A percentile compares a stretch with the other conserved stretches of the same genome.
These are phyloP conservation scores for Agrotis puta DNA, from an alignment of 2,888 invertebrate species.

Conservation along the genomic window DNA sequence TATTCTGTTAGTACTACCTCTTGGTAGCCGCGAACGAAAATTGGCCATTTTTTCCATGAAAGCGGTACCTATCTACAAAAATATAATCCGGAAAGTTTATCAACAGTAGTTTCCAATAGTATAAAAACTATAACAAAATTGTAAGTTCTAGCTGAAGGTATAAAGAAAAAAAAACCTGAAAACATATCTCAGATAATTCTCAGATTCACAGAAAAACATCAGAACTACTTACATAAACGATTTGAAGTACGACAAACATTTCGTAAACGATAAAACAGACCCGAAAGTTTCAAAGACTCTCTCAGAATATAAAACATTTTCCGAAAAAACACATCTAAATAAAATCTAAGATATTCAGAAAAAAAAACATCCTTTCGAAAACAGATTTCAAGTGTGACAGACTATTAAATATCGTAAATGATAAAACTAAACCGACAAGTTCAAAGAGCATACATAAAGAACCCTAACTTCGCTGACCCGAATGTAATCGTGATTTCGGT, in stretches of 20 bases:
- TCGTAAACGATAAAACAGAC: constrained; percentile 10
- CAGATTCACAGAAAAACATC: constrained; percentile 4
- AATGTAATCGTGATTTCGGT: constrained; percentile 28
- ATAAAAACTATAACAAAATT: background rate
- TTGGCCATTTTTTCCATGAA: too few species aligned
- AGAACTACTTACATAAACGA: constrained; percentile 9
- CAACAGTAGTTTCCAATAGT: background rate
- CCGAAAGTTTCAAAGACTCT: constrained; percentile 20
- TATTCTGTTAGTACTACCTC: too few species aligned
- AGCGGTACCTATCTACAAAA: background rate
- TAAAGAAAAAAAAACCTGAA: background rate
- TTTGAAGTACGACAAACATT: constrained; percentile 5
- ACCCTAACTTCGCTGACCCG: constrained; percentile 15
- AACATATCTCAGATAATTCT: background rate
- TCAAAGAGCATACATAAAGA: constrained; percentile 24
- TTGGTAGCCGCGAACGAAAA: too few species aligned
- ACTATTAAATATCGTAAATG: constrained; percentile 1
- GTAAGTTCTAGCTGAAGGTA: background rate
- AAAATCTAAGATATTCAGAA: background rate
- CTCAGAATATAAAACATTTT: constrained; percentile 1
- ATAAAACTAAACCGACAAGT: constrained; percentile 18
- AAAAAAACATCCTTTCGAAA: constrained; percentile 5
- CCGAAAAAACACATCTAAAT: too few species aligned
- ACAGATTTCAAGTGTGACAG: constrained; percentile 10
- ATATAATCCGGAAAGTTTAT: background rate